phyloP scores from a whole-genome alignment of 2,113 vertebrate species.

The Penelope pileata region DNA sequence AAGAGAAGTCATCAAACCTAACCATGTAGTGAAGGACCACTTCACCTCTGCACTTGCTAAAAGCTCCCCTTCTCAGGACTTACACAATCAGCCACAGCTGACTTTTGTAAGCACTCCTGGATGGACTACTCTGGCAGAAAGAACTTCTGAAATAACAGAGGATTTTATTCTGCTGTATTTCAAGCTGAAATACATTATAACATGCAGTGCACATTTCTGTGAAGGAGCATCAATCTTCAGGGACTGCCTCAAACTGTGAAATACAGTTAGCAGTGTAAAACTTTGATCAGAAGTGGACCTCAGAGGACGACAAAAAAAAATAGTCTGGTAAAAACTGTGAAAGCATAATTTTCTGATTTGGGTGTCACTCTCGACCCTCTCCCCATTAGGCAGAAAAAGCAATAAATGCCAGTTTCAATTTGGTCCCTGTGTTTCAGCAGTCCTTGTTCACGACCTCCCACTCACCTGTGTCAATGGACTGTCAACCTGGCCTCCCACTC shows the following conservation, averaged over 20 bases:
- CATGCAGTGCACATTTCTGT: neutral
- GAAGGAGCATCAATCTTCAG: neutral
- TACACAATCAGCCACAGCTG: neutral
- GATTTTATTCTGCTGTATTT: constrained; percentile 5
- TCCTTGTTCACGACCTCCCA: neutral
- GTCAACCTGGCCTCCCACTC: neutral
- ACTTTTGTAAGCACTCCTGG: neutral
- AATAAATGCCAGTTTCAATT: neutral
- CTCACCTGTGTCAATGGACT: neutral
- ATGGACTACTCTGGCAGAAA: neutral
- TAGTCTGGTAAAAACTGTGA: neutral
- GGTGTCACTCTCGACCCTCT: rapidly evolving
- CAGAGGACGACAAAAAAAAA: neutral
- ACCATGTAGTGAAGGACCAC: neutral
- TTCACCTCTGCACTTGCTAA: neutral
- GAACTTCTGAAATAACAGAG: neutral
- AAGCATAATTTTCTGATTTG: neutral
- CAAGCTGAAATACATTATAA: neutral
- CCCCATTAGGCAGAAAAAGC: neutral
- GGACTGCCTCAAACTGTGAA: neutral
- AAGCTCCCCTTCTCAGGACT: neutral
- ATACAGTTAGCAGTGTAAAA: neutral
- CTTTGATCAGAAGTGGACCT: neutral
- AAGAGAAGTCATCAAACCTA: neutral
- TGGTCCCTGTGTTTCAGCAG: neutral